Evolutionary conservation across 2,797 vertebrate genomes (phyloP).

Genomic region (Hafferia zeledoni): DNA sequence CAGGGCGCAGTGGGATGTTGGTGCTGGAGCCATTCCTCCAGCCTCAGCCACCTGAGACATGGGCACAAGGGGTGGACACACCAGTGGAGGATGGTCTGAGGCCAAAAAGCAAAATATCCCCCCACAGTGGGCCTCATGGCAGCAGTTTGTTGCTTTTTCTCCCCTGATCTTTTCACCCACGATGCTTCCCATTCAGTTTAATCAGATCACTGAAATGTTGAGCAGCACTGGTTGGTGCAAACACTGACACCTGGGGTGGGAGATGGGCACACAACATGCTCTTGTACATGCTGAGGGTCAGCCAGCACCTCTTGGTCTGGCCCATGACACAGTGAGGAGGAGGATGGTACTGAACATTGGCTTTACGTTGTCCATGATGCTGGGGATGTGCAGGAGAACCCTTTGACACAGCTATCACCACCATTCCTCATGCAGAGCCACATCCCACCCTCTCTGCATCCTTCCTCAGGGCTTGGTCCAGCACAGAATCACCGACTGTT

Average conservation of each 20-base stretch:
- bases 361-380: neutral
- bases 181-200: accelerated
- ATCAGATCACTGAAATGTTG: accelerated
- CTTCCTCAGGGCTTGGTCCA: neutral
- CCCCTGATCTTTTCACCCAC: accelerated
- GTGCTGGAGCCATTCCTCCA: neutral
- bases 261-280: accelerated
- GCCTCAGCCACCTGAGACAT: accelerated
- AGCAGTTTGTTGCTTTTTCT: neutral
- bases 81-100: accelerated
- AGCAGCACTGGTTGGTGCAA: neutral
- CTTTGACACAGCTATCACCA: accelerated
- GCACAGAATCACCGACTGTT: neutral
- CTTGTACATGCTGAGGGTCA: accelerated
- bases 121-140: accelerated
- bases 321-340: accelerated
- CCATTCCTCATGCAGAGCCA: neutral
- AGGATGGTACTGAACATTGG: neutral
- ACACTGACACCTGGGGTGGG: neutral
- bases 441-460: accelerated
- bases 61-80: neutral
- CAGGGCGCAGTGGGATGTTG: neutral
- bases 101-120: neutral
- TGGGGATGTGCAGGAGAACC: neutral
- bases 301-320: neutral